Percentiles rank a stretch among this genome's conserved stretches.
phyloP scores from a whole-genome alignment of 2,113 vertebrate species.

The Rousettus leschenaultii region DNA sequence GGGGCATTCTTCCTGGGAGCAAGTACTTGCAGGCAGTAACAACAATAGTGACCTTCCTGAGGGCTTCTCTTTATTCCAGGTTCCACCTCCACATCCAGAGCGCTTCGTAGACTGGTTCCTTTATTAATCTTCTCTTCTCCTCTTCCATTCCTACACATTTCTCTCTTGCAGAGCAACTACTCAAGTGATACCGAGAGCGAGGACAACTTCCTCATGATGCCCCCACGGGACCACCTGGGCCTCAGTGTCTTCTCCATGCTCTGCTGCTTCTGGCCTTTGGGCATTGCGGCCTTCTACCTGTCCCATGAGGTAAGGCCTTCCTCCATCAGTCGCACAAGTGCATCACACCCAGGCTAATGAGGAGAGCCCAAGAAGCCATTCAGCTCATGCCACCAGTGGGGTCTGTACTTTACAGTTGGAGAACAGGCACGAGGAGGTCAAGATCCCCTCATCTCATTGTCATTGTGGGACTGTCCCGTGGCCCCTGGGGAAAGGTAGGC shows the following conservation, averaged over 20 bases:
- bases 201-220: constrained; percentile 95
- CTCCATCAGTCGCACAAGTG: fast-evolving
- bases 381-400: background rate
- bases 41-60: fast-evolving
- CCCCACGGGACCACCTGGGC: constrained; percentile 92
- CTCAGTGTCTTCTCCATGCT: constrained; percentile 98
- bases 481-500: fast-evolving
- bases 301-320: constrained; percentile 88
- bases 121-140: background rate
- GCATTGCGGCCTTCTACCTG: constrained; percentile 95
- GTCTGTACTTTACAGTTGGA: no score
- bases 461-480: background rate
- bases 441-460: background rate
- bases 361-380: background rate
- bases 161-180: constrained; percentile 89
- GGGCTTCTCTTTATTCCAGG: background rate
- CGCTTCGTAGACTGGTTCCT: fast-evolving
- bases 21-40: no score
- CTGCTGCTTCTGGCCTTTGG: constrained; percentile 97
- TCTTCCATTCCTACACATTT: background rate
- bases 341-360: fast-evolving
- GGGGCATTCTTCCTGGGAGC: background rate
- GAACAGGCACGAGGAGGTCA: background rate
- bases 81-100: fast-evolving
- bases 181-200: constrained; percentile 95